Percentiles rank a stretch among this genome's conserved stretches.
phyloP scores from a whole-genome alignment of 2,888 invertebrate genomes.

The Oscheius sp. region DNA sequence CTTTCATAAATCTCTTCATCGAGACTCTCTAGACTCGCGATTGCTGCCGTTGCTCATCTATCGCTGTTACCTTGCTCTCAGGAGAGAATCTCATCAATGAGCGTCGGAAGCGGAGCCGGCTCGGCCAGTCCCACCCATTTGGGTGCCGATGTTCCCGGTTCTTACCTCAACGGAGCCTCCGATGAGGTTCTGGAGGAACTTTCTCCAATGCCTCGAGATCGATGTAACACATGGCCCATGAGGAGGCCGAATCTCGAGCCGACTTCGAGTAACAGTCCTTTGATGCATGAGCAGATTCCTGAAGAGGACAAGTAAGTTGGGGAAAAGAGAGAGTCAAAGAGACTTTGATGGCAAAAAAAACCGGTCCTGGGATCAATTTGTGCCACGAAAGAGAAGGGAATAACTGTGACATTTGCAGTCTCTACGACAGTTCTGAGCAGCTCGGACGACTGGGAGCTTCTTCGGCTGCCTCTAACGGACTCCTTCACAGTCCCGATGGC shows the following conservation, averaged over 20 bases:
- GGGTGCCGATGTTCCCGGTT: constrained; percentile 16
- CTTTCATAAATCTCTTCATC: neutral
- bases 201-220: constrained; percentile 72
- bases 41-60: neutral
- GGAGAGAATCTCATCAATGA: constrained; percentile 36
- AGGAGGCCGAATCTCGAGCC: constrained; percentile 74
- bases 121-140: constrained; percentile 20
- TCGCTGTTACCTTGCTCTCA: constrained; percentile 25
- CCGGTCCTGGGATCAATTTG: constrained; percentile 18
- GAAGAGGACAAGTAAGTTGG: constrained; percentile 58
- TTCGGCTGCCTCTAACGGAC: constrained; percentile 47
- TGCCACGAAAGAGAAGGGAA: constrained; percentile 4
- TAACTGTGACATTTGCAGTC: constrained; percentile 43
- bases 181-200: constrained; percentile 45
- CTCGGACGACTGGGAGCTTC: constrained; percentile 50
- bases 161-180: neutral
- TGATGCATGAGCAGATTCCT: constrained; percentile 69
- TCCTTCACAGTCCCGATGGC: constrained; percentile 52
- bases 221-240: constrained; percentile 98
- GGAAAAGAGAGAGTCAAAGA: constrained; percentile 2
- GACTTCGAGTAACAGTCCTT: constrained; percentile 43
- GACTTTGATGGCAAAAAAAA: neutral
- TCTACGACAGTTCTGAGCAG: constrained; percentile 57
- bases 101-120: constrained; percentile 37
- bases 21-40: neutral